phyloP scores from a whole-genome alignment of 2,797 vertebrate species.

The Lerista edwardsae region DNA sequence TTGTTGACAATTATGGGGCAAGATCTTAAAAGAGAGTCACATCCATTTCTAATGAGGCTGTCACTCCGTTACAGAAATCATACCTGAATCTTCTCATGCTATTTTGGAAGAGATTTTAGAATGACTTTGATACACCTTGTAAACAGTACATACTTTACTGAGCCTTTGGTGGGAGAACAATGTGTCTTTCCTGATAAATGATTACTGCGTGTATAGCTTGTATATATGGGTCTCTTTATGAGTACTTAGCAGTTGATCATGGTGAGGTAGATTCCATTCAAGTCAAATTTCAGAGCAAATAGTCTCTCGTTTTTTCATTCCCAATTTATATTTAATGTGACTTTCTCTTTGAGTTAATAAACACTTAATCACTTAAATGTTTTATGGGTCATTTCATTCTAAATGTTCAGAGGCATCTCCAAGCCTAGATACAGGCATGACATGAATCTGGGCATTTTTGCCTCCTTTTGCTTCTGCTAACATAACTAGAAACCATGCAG shows the following conservation, averaged over 20 bases:
- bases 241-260: rapidly evolving
- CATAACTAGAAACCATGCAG: conserved; percentile 62
- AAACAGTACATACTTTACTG: background rate
- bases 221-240: background rate
- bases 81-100: background rate
- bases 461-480: conserved; percentile 38
- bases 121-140: background rate
- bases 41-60: too few relatives aligned
- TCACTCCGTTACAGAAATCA: too few relatives aligned
- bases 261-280: background rate
- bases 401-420: conserved; percentile 49
- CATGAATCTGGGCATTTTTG: conserved; percentile 35
- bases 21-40: too few relatives aligned
- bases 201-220: background rate
- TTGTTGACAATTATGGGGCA: too few relatives aligned
- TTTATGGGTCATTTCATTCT: conserved; percentile 52
- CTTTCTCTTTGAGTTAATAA: conserved; percentile 57
- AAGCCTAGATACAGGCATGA: conserved; percentile 48
- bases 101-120: background rate
- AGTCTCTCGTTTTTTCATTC: background rate
- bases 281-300: background rate
- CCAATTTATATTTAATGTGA: conserved; percentile 11
- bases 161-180: background rate
- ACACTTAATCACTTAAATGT: conserved; percentile 52
- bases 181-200: background rate